Evolutionary conservation across 2,113 vertebrate species (phyloP), one percentile per base, ranked within the genome.

Genomic region (Piaya cayana): DNA sequence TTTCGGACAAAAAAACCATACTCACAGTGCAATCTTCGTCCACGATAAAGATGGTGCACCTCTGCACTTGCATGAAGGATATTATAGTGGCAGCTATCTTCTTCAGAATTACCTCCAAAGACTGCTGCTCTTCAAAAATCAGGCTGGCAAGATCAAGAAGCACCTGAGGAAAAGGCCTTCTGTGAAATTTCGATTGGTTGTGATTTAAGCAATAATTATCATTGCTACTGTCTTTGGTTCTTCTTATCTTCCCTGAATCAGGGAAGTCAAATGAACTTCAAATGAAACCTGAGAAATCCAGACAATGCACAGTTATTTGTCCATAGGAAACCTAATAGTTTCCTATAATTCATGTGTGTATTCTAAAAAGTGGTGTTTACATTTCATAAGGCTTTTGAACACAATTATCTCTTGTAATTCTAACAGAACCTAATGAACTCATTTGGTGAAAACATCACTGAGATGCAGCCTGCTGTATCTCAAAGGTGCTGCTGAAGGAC

Each of bases 51-150:
- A 99, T 98, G 5, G 99, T 99, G 82, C 99, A 99, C 49, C 98
- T 98, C 96, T 99, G 99, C 71, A 99, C 99, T 95, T 99, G 99
- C 99, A 99, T 99, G 96, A 99, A 99, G 58, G 99, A 99, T 95
- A 99, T 98, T 95, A 99, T 99, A 17, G 98, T 99, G 77, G 98
- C 99, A 37, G 99, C 98, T 37, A 99, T 99, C 97, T 99, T 99
- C 97, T 98, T 99, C 96, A 99, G 97, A 67, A 99, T 98, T 29
- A 99, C 98, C 95, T 99, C 99, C 96, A 99, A 90, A 56, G 99
- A 99, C 88, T 99, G 99, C 67, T 99, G 99, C 95, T 99, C 99
- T 96, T 99, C 99, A 83, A 99, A 99, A 94, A 99, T 99, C 83
- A 99, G 97, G 94, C 98, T 99, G 85, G 99, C 99, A 95, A 99